These are phyloP conservation scores for Intellagama lesueurii DNA, from an alignment of 2,797 vertebrate species.

Conservation along the genomic window DNA sequence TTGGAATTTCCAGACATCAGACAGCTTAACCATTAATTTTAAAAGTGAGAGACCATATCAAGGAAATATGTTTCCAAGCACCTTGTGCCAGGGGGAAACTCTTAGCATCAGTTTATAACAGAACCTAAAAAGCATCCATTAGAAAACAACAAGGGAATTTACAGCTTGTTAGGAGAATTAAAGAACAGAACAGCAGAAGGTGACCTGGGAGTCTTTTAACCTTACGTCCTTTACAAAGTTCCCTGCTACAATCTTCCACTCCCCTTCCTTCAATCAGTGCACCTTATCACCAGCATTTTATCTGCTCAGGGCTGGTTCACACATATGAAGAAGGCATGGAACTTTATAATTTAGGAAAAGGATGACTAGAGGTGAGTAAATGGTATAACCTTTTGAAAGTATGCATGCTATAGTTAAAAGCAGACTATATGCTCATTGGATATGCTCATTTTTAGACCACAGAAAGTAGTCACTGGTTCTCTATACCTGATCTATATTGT, in stretches of 20 bases:
- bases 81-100: slow-evolving; percentile 4
- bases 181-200: not conserved
- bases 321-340: not conserved
- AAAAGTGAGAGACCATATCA: slow-evolving; percentile 28
- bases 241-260: not conserved
- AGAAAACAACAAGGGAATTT: slow-evolving; percentile 24
- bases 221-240: slow-evolving; percentile 9
- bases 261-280: too few species aligned
- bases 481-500: too few species aligned
- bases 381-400: not conserved
- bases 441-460: not conserved
- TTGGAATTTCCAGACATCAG: slow-evolving; percentile 22
- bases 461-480: too few species aligned
- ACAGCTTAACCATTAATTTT: slow-evolving; percentile 24
- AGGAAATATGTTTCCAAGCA: slow-evolving; percentile 18
- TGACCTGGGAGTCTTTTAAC: slow-evolving; percentile 11
- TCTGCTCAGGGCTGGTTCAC: not conserved
- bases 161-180: slow-evolving; percentile 10
- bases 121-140: slow-evolving; percentile 35
- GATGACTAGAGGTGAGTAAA: not conserved
- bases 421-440: not conserved
- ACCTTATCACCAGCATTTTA: not conserved
- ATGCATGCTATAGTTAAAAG: not conserved
- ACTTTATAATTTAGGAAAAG: not conserved
- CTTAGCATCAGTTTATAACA: slow-evolving; percentile 23